Percentiles rank a stretch among this genome's conserved stretches.
Evolutionary conservation across 1,140 invertebrate genomes (phyloP).

Genomic region (Lineus longissimus): DNA sequence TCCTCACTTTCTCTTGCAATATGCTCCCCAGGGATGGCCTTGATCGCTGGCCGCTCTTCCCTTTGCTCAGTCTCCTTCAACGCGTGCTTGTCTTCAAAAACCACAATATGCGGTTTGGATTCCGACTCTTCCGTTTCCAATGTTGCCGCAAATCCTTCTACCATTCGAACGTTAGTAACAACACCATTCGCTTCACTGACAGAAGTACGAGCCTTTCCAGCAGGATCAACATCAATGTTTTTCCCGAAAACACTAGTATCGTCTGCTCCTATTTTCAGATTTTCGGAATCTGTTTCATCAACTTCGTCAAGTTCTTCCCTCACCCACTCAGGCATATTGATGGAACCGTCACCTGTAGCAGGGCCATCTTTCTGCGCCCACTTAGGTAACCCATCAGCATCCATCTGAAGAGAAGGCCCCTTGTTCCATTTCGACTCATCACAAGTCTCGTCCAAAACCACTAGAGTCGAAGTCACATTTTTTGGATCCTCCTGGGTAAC

Average conservation of each 20-base stretch:
- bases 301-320: background rate
- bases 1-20: background rate
- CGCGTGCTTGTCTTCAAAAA: conserved; percentile 20
- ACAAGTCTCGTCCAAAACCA: too few species aligned
- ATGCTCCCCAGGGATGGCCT: background rate
- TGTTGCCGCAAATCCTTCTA: conserved; percentile 14
- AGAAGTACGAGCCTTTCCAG: background rate
- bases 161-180: conserved; percentile 24
- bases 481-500: background rate
- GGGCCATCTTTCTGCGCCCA: too few species aligned
- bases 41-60: conserved; percentile 12
- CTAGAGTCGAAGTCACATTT: background rate
- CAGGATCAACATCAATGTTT: background rate
- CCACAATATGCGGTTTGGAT: conserved; percentile 16
- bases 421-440: too few species aligned
- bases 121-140: conserved; percentile 5
- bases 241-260: background rate
- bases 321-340: conserved; percentile 19
- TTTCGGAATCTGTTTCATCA: background rate
- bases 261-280: background rate
- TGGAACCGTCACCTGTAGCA: background rate
- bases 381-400: too few species aligned
- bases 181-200: background rate
- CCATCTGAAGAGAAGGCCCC: too few species aligned
- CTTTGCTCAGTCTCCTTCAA: conserved; percentile 26